A percentile compares a stretch with the other conserved stretches of the same genome.
phyloP scores from a whole-genome alignment of 1,140 invertebrate genomes.

The Sarcophaga peregrina region DNA sequence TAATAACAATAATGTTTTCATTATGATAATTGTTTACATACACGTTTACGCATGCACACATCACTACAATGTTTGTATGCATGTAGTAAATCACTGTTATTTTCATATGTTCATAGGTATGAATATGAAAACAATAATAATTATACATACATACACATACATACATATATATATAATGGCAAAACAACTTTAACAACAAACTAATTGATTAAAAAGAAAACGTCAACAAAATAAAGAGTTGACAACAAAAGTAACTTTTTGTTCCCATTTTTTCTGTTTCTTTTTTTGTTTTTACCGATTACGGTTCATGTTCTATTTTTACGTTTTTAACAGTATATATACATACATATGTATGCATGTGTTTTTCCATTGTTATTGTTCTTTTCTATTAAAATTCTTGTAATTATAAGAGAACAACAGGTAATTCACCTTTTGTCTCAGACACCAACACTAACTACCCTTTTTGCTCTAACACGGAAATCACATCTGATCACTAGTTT shows the following conservation, averaged over 20 bases:
- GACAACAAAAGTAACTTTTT: not conserved
- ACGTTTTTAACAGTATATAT: too few relatives aligned
- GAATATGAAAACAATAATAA: too few relatives aligned
- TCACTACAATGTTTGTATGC: too few relatives aligned
- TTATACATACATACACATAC: too few relatives aligned
- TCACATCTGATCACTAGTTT: not conserved
- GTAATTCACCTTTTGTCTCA: not conserved
- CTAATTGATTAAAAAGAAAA: too few relatives aligned
- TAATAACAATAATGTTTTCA: not conserved
- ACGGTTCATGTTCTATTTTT: not conserved
- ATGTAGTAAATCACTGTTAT: too few relatives aligned
- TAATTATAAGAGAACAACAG: conserved; percentile 2
- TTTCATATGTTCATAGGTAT: too few relatives aligned
- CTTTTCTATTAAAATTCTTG: not conserved
- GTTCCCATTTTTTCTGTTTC: not conserved
- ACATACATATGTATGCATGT: too few relatives aligned
- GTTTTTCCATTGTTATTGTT: not conserved
- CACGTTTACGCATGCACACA: too few relatives aligned
- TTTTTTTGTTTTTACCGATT: not conserved
- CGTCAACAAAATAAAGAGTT: not conserved
- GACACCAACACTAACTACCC: not conserved
- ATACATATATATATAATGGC: too few relatives aligned
- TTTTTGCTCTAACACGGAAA: not conserved
- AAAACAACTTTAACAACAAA: too few relatives aligned
- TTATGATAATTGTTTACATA: not conserved